These are phyloP conservation scores for Meda fulgida DNA, from an alignment of 2,797 vertebrate genomes.

Conservation along the genomic window DNA sequence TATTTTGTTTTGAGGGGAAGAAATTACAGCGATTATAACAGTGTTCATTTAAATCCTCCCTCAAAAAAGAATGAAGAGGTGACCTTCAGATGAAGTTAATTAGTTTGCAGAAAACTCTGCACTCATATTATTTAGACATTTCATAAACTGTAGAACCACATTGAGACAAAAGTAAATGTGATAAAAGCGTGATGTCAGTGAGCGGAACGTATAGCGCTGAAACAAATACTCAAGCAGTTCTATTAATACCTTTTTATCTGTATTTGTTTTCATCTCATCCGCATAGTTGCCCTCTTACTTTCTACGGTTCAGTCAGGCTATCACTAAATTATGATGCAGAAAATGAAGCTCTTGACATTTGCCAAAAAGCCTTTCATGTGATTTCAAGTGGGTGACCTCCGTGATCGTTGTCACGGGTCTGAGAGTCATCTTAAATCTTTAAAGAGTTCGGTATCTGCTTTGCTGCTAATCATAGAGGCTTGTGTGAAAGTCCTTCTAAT, in stretches of 20 bases:
- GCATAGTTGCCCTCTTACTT: constrained; percentile 38
- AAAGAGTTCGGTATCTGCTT: neutral
- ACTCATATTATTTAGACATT: constrained; percentile 7
- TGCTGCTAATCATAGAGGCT: constrained; percentile 33
- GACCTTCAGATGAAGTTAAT: constrained; percentile 54
- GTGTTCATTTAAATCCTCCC: constrained; percentile 51
- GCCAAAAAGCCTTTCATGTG: constrained; percentile 35
- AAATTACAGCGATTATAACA: constrained; percentile 55
- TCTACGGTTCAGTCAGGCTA: constrained; percentile 39
- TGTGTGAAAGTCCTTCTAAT: constrained; percentile 10
- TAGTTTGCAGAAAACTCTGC: constrained; percentile 34
- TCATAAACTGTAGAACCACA: constrained; percentile 24
- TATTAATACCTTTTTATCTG: constrained; percentile 53
- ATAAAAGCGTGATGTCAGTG: constrained; percentile 39
- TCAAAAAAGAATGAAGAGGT: constrained; percentile 35
- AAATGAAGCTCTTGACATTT: constrained; percentile 46
- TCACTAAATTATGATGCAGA: constrained; percentile 52
- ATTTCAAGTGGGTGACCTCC: constrained; percentile 37
- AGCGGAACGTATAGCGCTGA: constrained; percentile 11
- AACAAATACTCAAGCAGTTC: constrained; percentile 34
- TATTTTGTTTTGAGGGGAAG: constrained; percentile 47
- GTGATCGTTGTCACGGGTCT: constrained; percentile 2
- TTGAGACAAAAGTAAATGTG: constrained; percentile 33
- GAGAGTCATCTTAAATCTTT: constrained; percentile 2
- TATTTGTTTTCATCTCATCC: constrained; percentile 19